Conservation (phyloP, 2,888 invertebrate species). For the Myopa tessellatipennis region DNA sequence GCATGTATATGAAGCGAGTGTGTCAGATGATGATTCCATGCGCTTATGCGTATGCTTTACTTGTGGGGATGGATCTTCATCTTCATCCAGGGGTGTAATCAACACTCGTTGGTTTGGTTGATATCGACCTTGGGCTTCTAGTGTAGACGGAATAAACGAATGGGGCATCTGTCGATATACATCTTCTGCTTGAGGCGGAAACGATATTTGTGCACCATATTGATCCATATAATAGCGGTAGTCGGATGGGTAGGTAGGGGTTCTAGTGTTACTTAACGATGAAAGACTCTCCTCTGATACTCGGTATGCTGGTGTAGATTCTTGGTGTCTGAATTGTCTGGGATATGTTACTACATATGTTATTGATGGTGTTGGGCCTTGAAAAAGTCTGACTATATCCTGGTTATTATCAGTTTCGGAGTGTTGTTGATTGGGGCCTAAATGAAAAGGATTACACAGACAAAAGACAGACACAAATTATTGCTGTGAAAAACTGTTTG, state of each 20-base stretch:
- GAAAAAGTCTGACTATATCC: constrained; percentile 49
- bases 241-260: constrained; percentile 38
- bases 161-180: too few species aligned
- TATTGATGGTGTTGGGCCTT: constrained; percentile 16
- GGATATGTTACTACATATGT: constrained; percentile 15
- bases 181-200: too few species aligned
- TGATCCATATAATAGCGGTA: constrained; percentile 20
- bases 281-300: constrained; percentile 2
- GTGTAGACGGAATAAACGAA: too few species aligned
- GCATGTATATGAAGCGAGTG: too few species aligned
- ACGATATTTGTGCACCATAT: neutral
- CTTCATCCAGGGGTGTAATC: too few species aligned
- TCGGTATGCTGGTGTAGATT: neutral
- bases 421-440: constrained; percentile 46
- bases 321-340: constrained; percentile 10
- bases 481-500: neutral
- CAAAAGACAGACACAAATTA: constrained; percentile 44
- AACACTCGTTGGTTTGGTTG: too few species aligned
- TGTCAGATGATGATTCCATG: too few species aligned
- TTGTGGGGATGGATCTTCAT: too few species aligned
- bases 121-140: neutral
- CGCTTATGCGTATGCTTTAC: too few species aligned
- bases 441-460: constrained; percentile 37
- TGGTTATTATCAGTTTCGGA: constrained; percentile 54
- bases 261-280: constrained; percentile 15